A percentile compares a stretch with the other conserved stretches of the same genome.
These are phyloP conservation scores for Drosophila bifasciata DNA, from an alignment of 1,140 invertebrate genomes.

Conservation along the genomic window DNA sequence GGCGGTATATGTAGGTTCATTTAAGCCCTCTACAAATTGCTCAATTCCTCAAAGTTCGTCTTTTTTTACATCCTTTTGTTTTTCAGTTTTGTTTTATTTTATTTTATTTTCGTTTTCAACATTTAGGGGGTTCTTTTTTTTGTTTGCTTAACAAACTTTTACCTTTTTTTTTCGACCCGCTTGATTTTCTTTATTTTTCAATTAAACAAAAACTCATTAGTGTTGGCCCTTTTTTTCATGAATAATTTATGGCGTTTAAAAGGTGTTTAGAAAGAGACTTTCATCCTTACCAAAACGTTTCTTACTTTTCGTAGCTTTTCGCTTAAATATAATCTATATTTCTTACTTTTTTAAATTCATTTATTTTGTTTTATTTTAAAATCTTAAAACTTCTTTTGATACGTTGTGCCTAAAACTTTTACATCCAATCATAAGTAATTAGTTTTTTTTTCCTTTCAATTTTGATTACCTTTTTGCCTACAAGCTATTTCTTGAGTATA, in stretches of 20 bases:
- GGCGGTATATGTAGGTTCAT: constrained; percentile 43
- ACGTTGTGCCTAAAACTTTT: no score
- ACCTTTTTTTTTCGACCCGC: constrained; percentile 16
- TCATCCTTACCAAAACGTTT: no score
- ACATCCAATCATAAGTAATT: no score
- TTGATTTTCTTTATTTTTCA: constrained; percentile 40
- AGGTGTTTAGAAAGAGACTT: background rate
- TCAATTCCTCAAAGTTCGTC: constrained; percentile 45
- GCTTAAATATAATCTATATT: no score
- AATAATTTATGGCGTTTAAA: constrained; percentile 54
- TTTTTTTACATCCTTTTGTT: constrained; percentile 43
- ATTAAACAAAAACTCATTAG: constrained; percentile 67
- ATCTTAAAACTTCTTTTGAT: no score
- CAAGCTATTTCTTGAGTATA: background rate
- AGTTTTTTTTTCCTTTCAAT: constrained; percentile 6
- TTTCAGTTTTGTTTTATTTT: constrained; percentile 1
- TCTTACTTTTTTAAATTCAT: no score
- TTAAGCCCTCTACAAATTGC: constrained; percentile 49
- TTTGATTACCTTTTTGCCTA: background rate
- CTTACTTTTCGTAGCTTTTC: no score
- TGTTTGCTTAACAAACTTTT: constrained; percentile 42
- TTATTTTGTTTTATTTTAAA: background rate
- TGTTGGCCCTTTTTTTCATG: constrained; percentile 40
- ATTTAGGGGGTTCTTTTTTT: constrained; percentile 22
- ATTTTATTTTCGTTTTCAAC: no score